Evolutionary conservation across 2,113 vertebrate genomes (phyloP), one percentile per base, ranked within the genome.

Genomic region (Cathartes aura): DNA sequence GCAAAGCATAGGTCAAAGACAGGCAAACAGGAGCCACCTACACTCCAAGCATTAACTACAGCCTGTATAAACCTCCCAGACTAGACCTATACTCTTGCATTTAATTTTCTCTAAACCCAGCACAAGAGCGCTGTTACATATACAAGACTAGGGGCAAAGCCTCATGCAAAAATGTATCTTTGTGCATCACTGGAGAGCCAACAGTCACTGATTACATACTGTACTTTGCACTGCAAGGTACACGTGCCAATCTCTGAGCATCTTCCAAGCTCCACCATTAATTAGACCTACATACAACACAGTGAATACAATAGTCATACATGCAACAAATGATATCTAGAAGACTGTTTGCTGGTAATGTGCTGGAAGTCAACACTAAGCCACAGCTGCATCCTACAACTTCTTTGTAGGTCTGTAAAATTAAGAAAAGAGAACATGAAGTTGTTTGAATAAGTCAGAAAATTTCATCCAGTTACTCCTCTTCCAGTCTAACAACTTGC

Each of bases 301-400:
- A 2, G 20, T 17, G 40, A 71, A n/a, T 56, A 43, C 5, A 48
- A 38, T 3, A 73, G 56, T 19, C 26, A 23, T 3, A 21, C 6
- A 4, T 5, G 12, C 24, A 66, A 17, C 24, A 45, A 71, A 19
- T 0, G 0, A 2, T 4, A 58, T 11, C 52, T 48, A 16, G 14
- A 23, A 50, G 24, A 20, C 40, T 48, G 7, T 20, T 36, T 16
- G 42, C 72, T 58, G 47, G 36, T 58, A 2, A 38, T 1, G 13
- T 24, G 52, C 52, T 81, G 53, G 19, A 26, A 89, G 45, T 43
- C 52, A 85, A 73, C 70, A 26, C 47, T 16, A 63, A 75, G 43
- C 36, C 66, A 48, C 53, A 60, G 70, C 36, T 87, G 43, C 76
- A 62, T 19, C 24, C 45, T 52, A 5, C 60, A 66, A 15, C 42